Conservation (phyloP, 2,888 invertebrate species). For the Coremacera marginata region DNA sequence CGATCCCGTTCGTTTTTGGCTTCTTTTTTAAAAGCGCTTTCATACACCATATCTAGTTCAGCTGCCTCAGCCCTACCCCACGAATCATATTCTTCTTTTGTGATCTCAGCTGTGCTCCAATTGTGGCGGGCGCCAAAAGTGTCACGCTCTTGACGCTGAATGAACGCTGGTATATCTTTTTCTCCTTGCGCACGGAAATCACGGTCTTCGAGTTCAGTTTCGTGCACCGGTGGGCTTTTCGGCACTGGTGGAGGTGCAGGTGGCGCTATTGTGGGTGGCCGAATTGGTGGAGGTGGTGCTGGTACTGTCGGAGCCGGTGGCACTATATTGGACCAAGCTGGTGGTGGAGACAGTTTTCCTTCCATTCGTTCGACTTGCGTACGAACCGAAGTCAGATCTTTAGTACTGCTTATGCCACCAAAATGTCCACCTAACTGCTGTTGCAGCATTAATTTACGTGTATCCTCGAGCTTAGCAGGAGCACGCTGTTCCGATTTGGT, state of each 20-base stretch:
- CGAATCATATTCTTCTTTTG: conserved; percentile 61
- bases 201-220: conserved; percentile 50
- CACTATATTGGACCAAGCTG: conserved; percentile 77
- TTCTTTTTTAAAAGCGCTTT: conserved; percentile 65
- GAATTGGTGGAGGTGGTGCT: conserved; percentile 73
- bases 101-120: conserved; percentile 54
- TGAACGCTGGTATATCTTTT: conserved; percentile 72
- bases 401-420: conserved; percentile 51
- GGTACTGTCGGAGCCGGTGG: conserved; percentile 75
- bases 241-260: conserved; percentile 77
- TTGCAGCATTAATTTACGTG: conserved; percentile 85
- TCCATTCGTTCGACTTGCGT: conserved; percentile 76
- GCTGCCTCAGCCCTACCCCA: conserved; percentile 71
- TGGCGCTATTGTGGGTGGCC: conserved; percentile 71
- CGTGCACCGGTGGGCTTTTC: conserved; percentile 73
- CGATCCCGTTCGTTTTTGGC: conserved; percentile 63
- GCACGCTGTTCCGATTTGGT: conserved; percentile 79
- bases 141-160: conserved; percentile 79
- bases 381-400: conserved; percentile 67
- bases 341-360: conserved; percentile 71
- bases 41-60: conserved; percentile 68
- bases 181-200: conserved; percentile 64
- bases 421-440: conserved; percentile 80
- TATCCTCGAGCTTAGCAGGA: conserved; percentile 86
- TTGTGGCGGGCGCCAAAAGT: conserved; percentile 82